Conservation (phyloP, 1,140 invertebrate genomes). For the Saccostrea echinata region DNA sequence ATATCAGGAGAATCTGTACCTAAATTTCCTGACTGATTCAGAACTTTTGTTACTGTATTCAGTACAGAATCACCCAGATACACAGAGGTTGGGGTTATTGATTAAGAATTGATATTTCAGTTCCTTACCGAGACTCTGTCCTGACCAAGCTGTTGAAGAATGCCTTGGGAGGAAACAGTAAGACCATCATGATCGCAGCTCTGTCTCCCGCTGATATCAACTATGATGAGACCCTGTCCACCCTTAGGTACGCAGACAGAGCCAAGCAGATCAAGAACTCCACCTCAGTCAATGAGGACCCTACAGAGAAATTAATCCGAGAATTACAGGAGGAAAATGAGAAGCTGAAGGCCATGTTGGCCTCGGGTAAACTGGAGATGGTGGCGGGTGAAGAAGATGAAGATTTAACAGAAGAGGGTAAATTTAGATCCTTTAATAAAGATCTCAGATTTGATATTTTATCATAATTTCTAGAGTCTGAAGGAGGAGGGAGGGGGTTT, state of each 20-base stretch:
- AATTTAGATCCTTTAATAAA: constrained; percentile 1
- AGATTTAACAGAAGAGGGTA: constrained; percentile 79
- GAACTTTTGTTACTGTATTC: too few species aligned
- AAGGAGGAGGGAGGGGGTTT: too few species aligned
- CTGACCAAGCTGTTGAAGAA: constrained; percentile 85
- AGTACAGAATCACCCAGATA: too few species aligned
- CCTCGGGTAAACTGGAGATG: constrained; percentile 65
- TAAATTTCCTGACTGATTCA: too few species aligned
- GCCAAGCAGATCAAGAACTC: constrained; percentile 84
- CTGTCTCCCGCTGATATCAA: constrained; percentile 85
- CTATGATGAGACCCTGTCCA: constrained; percentile 85
- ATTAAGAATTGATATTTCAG: constrained; percentile 65
- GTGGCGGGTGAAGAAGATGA: constrained; percentile 72
- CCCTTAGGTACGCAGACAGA: constrained; percentile 84
- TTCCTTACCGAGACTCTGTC: constrained; percentile 85
- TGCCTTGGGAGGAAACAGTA: constrained; percentile 86
- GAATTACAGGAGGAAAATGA: constrained; percentile 81
- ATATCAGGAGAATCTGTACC: too few species aligned
- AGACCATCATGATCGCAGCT: constrained; percentile 85
- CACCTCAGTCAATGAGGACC: constrained; percentile 83
- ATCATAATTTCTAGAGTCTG: too few species aligned
- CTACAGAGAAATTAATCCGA: constrained; percentile 83
- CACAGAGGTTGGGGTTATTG: too few species aligned
- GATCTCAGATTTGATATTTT: neutral
- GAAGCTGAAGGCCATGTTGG: constrained; percentile 77